Conservation (phyloP, 2,888 invertebrate species). For the Agapostemon virescens region DNA sequence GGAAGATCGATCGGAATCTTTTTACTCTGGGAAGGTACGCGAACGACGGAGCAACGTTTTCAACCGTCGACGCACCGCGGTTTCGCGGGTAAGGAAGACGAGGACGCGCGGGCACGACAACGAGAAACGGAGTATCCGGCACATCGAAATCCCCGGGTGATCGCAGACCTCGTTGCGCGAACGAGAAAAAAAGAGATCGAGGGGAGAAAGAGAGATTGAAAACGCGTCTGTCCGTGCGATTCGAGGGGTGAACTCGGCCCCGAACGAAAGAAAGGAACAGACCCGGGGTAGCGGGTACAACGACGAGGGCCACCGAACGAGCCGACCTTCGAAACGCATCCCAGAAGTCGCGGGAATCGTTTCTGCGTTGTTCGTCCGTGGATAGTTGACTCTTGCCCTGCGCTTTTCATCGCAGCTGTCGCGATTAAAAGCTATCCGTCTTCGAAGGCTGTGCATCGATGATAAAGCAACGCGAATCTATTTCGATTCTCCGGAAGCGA, state of each 20-base stretch:
- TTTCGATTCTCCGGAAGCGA: neutral
- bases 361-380: constrained; percentile 5
- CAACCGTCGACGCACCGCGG: neutral
- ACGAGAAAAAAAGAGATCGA: neutral
- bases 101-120: too few relatives aligned
- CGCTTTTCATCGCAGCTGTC: neutral
- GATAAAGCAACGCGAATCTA: neutral
- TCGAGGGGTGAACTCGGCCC: constrained; percentile 5
- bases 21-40: neutral
- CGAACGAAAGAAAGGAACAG: constrained; percentile 1
- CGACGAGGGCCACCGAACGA: neutral
- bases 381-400: neutral
- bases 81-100: constrained; percentile 4
- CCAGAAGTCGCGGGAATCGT: neutral
- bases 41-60: neutral
- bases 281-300: neutral
- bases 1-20: too few relatives aligned
- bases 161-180: constrained; percentile 16
- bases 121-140: constrained; percentile 2
- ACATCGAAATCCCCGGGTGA: constrained; percentile 35
- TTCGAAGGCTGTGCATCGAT: neutral
- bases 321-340: constrained; percentile 5
- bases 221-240: neutral
- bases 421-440: neutral
- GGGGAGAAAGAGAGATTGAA: neutral